Base-by-base conservation (phyloP, 2,113 vertebrate species). In the Alligator sinensis region DNA sequence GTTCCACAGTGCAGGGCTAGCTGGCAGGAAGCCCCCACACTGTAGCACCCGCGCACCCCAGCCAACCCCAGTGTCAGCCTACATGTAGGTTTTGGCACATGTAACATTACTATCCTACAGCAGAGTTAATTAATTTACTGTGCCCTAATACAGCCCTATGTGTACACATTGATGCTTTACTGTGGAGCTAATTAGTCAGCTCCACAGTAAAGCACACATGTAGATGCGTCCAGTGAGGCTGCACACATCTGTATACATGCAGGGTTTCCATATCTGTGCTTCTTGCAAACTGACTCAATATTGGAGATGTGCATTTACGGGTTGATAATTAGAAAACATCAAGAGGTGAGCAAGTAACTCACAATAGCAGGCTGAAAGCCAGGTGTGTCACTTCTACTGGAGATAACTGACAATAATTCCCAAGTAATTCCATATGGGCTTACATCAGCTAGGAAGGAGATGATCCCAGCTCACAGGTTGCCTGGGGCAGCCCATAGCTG, bases 241-340 rank as follows among this genome's bases (percentile, higher is more conserved):
- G 78, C 19, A 21, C 5, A 70, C 18, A 30, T 30, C 16, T 68
- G 60, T 55, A 12, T 57, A 47, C 47, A 47, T 47, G 47, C 47
- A 76, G 77, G 88, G 27, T 77, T 91, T 77, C 75, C 77, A 80
- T 87, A 60, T 79, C 81, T 76, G 80, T 94, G 77, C 54, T n/a
- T 2, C 25, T 62, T 64, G 68, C 47, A 57, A 58, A 59, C 63
- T 81, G 57, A 30, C 66, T 66, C 74, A 30, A 47, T 22, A 14
- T 22, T 87, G 79, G n/a, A 47, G 3, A 4, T 91, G 30, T 92
- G 89, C 86, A 28, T 77, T 15, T 76, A 38, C 15, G 64, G 0
- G 0, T 47, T n/a, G 10, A 4, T 2, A 28, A 17, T 16, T 27
- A 47, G 6, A 47, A 47, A 47, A 47, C 47, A 58, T 17, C 18